phyloP scores from a whole-genome alignment of 2,797 vertebrate genomes.

The Discoglossus pictus region DNA sequence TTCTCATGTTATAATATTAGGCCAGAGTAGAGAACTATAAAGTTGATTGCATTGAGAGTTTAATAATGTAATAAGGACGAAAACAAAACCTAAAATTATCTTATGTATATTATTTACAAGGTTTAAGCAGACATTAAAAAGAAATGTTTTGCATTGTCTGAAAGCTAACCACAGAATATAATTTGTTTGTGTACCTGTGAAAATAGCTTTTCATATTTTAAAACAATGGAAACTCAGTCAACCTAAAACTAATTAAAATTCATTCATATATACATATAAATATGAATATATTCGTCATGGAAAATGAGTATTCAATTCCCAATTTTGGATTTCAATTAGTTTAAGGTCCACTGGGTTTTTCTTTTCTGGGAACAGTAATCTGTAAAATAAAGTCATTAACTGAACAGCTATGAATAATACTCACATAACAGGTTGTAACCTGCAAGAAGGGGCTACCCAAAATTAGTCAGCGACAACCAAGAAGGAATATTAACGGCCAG shows the following conservation, averaged over 20 bases:
- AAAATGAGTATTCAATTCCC: constrained; percentile 45
- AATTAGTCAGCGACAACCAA: not conserved
- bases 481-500: constrained; percentile 4
- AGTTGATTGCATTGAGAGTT: no score
- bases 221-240: constrained; percentile 39
- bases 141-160: constrained; percentile 18
- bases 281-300: constrained; percentile 46
- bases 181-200: constrained; percentile 36
- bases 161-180: constrained; percentile 24
- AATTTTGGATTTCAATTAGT: constrained; percentile 50
- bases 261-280: constrained; percentile 41
- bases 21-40: no score
- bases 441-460: constrained; percentile 10
- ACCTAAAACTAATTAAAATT: constrained; percentile 49
- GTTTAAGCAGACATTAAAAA: no score
- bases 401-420: constrained; percentile 39
- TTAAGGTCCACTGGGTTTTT: constrained; percentile 48
- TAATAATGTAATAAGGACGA: no score
- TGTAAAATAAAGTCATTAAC: constrained; percentile 46
- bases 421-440: constrained; percentile 26
- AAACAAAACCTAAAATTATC: no score
- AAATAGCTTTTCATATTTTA: constrained; percentile 18
- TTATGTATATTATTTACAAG: no score
- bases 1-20: no score
- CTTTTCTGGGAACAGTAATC: constrained; percentile 36